Evolutionary conservation across 2,797 vertebrate genomes (phyloP), one percentile per base, ranked within the genome.

Genomic region (Parambassis ranga): DNA sequence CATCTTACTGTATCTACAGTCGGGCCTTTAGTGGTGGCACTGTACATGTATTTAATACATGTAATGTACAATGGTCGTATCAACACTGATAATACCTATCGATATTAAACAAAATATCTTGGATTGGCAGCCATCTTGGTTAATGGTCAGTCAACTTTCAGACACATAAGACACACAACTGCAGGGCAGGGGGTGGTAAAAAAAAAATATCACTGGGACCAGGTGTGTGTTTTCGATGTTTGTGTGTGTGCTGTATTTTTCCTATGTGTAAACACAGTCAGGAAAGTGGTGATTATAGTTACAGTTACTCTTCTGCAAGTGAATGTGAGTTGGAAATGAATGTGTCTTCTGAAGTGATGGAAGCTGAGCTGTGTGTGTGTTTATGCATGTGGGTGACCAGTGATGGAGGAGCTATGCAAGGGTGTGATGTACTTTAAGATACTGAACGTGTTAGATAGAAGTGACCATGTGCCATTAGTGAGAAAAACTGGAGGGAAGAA

Each of bases 391-490:
- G 79, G 61, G 82, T 84, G 78, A 82, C 70, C 78, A 48, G 53
- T 55, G 76, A 79, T 14, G 59, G 65, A 61, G 63, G 70, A 85
- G 71, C 79, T 60, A 41, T 32, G 72, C 68, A 69, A 85, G 83
- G 75, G 86, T 90, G 89, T 75, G 82, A 88, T 90, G 88, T 87
- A 82, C 88, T 90, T 86, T 77, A 73, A 86, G 82, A 87, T 83
- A 70, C 73, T 77, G 70, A 89, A 85, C 26, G 82, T 85, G 84
- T 88, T 78, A 77, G 69, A 82, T 65, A 73, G 72, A 86, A 83
- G 78, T 79, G 85, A 84, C 82, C 84, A 73, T 72, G 85, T 81
- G 68, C 74, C 79, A 74, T 63, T n/a, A 56, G 77, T 71, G 85
- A 63, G 82, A 85, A 81, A 80, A 82, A 75, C 65, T 52, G 62